Evolutionary conservation across 2,113 vertebrate genomes (phyloP).

Genomic region (Chaetops frenatus): DNA sequence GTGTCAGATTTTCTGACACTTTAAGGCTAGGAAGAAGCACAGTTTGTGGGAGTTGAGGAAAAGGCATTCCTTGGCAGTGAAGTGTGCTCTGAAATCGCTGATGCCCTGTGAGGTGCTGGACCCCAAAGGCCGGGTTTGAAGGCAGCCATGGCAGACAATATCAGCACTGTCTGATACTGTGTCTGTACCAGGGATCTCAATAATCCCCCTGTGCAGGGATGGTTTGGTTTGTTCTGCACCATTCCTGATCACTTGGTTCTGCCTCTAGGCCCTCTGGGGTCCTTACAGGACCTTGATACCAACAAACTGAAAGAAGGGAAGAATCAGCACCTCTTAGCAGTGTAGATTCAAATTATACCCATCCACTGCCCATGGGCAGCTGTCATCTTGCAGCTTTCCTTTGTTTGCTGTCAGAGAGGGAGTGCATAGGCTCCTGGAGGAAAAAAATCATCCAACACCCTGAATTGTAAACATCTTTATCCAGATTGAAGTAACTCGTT

Average conservation of each 20-base stretch:
- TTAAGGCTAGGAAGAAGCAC: background rate
- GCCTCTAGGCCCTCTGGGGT: fast-evolving
- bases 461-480: background rate
- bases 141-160: fast-evolving
- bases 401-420: background rate
- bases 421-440: background rate
- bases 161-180: background rate
- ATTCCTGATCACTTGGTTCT: background rate
- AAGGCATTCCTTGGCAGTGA: no score
- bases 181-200: background rate
- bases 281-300: background rate
- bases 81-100: background rate
- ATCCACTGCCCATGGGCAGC: background rate
- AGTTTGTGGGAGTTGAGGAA: background rate
- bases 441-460: background rate
- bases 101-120: fast-evolving
- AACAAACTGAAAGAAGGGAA: background rate
- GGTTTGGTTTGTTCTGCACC: background rate
- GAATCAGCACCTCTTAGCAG: background rate
- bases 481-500: background rate
- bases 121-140: background rate
- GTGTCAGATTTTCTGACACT: background rate
- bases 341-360: background rate
- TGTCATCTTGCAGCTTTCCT: background rate
- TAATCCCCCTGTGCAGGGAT: background rate